phyloP scores from a whole-genome alignment of 2,113 vertebrate species.

The Heterotis niloticus region DNA sequence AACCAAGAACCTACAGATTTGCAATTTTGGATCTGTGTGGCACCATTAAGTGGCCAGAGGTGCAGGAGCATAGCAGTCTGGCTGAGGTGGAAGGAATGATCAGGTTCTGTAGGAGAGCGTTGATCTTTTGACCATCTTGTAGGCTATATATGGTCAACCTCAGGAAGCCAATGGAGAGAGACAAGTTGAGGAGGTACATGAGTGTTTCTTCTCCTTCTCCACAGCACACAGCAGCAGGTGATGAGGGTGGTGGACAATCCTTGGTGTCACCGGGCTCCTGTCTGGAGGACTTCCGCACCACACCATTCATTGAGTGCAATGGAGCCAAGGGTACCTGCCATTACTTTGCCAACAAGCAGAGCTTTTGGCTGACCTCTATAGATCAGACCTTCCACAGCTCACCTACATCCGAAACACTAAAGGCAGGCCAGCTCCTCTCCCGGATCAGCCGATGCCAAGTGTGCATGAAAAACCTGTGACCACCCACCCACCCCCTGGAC shows the following conservation, averaged over 20 bases:
- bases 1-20: too few species aligned
- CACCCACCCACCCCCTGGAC: not conserved
- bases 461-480: slow-evolving; percentile 97
- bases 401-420: slow-evolving; percentile 78
- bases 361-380: slow-evolving; percentile 91
- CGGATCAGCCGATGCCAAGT: slow-evolving; percentile 97
- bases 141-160: too few species aligned
- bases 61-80: too few species aligned
- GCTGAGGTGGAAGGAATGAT: too few species aligned
- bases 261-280: slow-evolving; percentile 94
- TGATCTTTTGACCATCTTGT: too few species aligned
- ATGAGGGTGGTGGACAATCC: slow-evolving; percentile 90
- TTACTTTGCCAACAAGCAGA: slow-evolving; percentile 94
- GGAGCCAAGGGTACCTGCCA: slow-evolving; percentile 91
- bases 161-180: too few species aligned
- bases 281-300: slow-evolving; percentile 92
- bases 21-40: too few species aligned
- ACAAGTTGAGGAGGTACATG: too few species aligned
- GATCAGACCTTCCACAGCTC: slow-evolving; percentile 78
- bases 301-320: slow-evolving; percentile 94
- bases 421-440: slow-evolving; percentile 87
- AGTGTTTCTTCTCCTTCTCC: not conserved
- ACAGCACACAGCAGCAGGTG: slow-evolving; percentile 93
- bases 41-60: too few species aligned
- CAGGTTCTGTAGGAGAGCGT: too few species aligned